Base-by-base conservation (phyloP, 2,797 vertebrate genomes). In the Acrocephalus scirpaceus region DNA sequence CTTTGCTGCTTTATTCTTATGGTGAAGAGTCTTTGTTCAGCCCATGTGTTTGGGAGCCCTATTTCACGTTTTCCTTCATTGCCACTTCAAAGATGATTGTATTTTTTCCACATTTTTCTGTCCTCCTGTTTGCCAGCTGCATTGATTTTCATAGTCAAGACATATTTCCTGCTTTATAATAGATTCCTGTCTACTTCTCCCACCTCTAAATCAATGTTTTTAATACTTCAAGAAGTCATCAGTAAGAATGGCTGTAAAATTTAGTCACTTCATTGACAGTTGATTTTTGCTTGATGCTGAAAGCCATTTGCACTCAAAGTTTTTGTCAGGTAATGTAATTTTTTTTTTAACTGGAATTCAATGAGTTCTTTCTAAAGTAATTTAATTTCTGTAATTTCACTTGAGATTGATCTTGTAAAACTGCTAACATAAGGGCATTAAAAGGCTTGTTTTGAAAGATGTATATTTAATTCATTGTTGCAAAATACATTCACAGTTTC, bases 71-170 rank as follows among this genome's bases (percentile, higher is more conserved):
- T 96, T 65, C 42, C 34, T 88, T 93, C 76, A 50, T 54, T 91
- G 66, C 6, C 10, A 42, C n/a, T 94, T 94, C 90, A 80, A 73
- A 90, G 51, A 47, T 73, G 48, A 82, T 73, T 95, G 32, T 10
- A 56, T 93, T 79, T 93, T 60, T 65, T 72, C 27, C 44, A 64
- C 16, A n/a, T 53, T 77, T 58, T 91, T 88, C 65, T 91, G 65
- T 91, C 38, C 32, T 58, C 83, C 77, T 74, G 67, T 94, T 90
- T 91, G 54, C 84, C 38, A 67, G 19, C 54, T 85, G 36, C 90
- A 97, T 95, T 96, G 95, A 96, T 97, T 97, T 97, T 97, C 82
- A 94, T 90, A 90, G 91, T 85, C 75, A 64, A 86, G 66, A 32
- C 32, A 29, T 95, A 94, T 96, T 97, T 94, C 88, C 70, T 73